Evolutionary conservation across 2,113 vertebrate species (phyloP).

Genomic region (Neogale vison): DNA sequence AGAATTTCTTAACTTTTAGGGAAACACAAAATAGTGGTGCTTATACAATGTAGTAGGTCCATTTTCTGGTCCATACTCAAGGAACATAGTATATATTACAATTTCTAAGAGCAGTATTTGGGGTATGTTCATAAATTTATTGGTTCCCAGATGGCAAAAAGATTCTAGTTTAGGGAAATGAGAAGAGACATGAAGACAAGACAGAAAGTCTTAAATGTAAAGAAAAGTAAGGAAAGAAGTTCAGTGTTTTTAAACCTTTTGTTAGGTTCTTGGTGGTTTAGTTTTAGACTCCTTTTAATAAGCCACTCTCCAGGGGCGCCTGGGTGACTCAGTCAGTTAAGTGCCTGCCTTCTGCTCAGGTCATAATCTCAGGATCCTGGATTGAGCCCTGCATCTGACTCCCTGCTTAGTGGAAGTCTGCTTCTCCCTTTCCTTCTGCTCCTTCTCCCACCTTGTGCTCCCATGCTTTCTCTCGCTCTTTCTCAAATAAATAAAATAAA

Average conservation of each 20-base stretch:
- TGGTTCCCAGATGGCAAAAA: neutral
- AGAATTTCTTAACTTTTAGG: constrained; percentile 62
- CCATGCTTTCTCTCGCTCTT: neutral
- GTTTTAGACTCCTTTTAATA: neutral
- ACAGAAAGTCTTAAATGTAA: neutral
- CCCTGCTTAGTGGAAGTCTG: neutral
- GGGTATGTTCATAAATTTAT: neutral
- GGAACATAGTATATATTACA: constrained; percentile 37
- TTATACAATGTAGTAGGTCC: constrained; percentile 57
- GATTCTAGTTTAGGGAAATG: constrained; percentile 35
- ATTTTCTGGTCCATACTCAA: constrained; percentile 42
- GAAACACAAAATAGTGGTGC: constrained; percentile 73
- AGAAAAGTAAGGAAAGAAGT: neutral
- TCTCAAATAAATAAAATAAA: neutral
- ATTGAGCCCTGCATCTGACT: neutral
- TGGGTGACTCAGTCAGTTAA: neutral
- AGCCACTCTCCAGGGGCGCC: fast-evolving
- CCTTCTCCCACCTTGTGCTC: neutral
- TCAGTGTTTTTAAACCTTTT: constrained; percentile 22
- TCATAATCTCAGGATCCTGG: neutral
- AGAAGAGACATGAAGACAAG: constrained; percentile 34
- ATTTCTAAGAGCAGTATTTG: constrained; percentile 13
- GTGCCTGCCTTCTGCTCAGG: neutral
- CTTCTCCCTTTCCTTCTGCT: neutral
- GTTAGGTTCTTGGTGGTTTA: neutral